phyloP scores from a whole-genome alignment of 2,113 vertebrate species.

The Ageneiosus marmoratus region DNA sequence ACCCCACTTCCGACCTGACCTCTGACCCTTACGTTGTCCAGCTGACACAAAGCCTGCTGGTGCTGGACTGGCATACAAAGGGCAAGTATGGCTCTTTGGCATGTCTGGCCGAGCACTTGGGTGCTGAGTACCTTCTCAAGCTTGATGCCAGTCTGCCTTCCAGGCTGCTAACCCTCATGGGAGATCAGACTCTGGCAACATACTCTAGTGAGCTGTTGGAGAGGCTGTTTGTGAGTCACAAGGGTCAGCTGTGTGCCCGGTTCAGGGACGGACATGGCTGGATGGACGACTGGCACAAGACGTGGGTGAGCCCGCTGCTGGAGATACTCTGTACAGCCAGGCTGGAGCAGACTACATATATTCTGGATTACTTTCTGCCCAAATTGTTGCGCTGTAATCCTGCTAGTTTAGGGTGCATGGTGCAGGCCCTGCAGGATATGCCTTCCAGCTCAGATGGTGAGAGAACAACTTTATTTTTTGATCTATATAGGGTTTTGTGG shows the following conservation, averaged over 20 bases:
- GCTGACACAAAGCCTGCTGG: constrained; percentile 78
- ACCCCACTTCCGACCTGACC: constrained; percentile 39
- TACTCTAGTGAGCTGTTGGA: constrained; percentile 91
- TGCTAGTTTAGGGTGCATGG: constrained; percentile 86
- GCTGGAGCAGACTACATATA: constrained; percentile 84
- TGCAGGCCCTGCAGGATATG: constrained; percentile 81
- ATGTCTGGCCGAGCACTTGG: constrained; percentile 85
- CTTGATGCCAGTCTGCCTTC: constrained; percentile 79
- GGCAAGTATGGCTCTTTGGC: constrained; percentile 88
- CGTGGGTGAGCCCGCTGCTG: constrained; percentile 89
- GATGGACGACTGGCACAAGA: constrained; percentile 83
- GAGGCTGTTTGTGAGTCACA: constrained; percentile 90
- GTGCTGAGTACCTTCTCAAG: constrained; percentile 77
- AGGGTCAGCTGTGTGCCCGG: constrained; percentile 70
- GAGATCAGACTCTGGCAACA: constrained; percentile 87
- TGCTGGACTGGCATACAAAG: constrained; percentile 89
- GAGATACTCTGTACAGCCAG: constrained; percentile 81
- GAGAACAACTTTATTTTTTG: neutral
- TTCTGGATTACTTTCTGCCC: constrained; percentile 92
- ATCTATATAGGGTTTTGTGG: neutral
- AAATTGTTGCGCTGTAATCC: constrained; percentile 87
- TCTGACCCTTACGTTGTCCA: constrained; percentile 76
- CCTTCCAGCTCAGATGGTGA: constrained; percentile 76
- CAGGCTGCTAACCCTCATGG: constrained; percentile 83
- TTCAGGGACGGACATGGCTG: constrained; percentile 58